Evolutionary conservation across 2,113 vertebrate genomes (phyloP).

Genomic region (Gulo gulo): DNA sequence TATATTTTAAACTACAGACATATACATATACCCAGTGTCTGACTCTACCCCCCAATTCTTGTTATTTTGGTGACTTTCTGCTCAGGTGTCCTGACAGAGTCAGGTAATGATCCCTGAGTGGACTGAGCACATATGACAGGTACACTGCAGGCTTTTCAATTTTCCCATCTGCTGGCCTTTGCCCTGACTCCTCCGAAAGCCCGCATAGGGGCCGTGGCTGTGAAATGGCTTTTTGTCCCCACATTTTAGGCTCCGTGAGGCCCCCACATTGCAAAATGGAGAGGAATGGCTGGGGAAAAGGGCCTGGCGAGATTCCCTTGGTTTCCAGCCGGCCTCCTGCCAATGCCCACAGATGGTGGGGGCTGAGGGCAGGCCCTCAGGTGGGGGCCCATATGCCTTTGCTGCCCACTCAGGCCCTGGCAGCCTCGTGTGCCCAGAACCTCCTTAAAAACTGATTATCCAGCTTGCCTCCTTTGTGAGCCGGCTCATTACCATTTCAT

Average conservation of each 20-base stretch:
- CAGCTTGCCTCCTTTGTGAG: constrained; percentile 80
- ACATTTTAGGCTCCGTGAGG: constrained; percentile 37
- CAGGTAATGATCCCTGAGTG: no score
- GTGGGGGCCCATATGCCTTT: constrained; percentile 68
- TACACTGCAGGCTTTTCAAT: not conserved
- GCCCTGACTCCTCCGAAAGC: not conserved
- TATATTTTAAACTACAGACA: not conserved
- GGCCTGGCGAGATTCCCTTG: constrained; percentile 74
- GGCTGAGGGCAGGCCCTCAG: constrained; percentile 65
- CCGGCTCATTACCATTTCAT: constrained; percentile 86
- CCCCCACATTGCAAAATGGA: constrained; percentile 48
- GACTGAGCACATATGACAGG: accelerated
- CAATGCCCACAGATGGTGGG: constrained; percentile 78
- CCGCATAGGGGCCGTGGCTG: not conserved
- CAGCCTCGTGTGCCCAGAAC: constrained; percentile 72
- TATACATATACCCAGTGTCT: not conserved
- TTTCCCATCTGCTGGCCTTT: not conserved
- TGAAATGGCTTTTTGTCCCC: not conserved
- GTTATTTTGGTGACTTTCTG: not conserved
- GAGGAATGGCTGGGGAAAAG: not conserved
- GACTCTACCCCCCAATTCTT: not conserved
- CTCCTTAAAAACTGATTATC: constrained; percentile 83
- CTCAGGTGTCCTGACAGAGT: not conserved
- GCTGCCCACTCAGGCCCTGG: constrained; percentile 73
- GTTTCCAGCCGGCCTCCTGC: constrained; percentile 76